These are phyloP conservation scores for Ictalurus punctatus DNA, from an alignment of 2,113 vertebrate genomes.

Conservation along the genomic window DNA sequence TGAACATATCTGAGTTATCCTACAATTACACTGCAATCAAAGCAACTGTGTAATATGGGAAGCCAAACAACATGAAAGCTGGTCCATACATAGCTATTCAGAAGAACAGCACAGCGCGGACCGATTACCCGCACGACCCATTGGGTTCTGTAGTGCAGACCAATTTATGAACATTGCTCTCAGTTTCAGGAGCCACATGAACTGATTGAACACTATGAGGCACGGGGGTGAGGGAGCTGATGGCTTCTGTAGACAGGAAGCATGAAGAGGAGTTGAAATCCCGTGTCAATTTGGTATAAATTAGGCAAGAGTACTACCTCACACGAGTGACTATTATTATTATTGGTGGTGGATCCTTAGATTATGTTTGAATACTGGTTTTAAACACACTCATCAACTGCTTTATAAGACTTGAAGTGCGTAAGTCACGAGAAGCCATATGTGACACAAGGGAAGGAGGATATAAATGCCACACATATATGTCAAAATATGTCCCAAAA, in stretches of 20 bases:
- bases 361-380: no score
- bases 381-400: no score
- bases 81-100: no score
- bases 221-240: background rate
- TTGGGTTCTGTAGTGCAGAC: no score
- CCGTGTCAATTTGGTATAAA: rapidly evolving
- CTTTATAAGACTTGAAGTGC: background rate
- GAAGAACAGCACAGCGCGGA: no score
- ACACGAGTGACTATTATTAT: background rate
- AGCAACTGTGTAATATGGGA: no score
- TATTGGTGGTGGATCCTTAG: background rate
- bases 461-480: background rate
- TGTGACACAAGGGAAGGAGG: background rate
- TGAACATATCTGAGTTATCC: background rate
- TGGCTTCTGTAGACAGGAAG: background rate
- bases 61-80: no score
- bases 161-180: background rate
- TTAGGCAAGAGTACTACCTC: background rate
- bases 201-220: background rate
- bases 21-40: background rate
- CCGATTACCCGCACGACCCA: no score
- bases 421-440: background rate
- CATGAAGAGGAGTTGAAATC: background rate
- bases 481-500: background rate
- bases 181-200: background rate